Base-by-base conservation (phyloP, 1,140 invertebrate species). In the Papilio polytes region DNA sequence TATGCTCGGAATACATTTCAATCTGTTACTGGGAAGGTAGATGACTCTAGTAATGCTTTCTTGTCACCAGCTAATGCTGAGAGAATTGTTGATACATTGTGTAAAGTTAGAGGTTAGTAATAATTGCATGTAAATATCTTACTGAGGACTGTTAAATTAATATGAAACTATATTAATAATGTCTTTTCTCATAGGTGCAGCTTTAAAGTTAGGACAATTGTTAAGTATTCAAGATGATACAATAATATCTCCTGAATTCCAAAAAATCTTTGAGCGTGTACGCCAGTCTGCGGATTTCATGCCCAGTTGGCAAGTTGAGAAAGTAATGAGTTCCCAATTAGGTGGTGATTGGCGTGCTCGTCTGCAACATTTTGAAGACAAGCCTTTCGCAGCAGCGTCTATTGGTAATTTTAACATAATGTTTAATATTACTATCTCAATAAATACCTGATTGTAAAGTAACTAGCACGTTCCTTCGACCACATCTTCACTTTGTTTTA, bases 281-380 rank as follows among this genome's bases (percentile, higher is more conserved):
- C 96, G 99, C 18, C 98, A 99, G 94, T 98, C 98, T 80, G 99
- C 99, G 2, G 99, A 99, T 95, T 99, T 99, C 89, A 99, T 99
- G 99, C 99, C 99, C 8, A 95, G 96, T 44, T 98, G 98, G 97
- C 99, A 99, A 96, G 98, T 99, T 83, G 97, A 99, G 95, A 97
- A 97, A 95, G 98, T 99, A n/a, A 95, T 99, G 95, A 93, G 41
- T 8, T 95, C 95, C 13, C 98, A 99, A 93, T 95, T 99, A 63
- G 99, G 99, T 0, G 63, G 90, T 0, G 96, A 99, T 81, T 99
- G 99, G 99, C 95, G 96, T 80, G 89, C 90, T 10, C 97, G 97
- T 85, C 95, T 99, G 74, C 88, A 92, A 1, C 95, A 95, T 15
- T 99, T 99, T 96, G 98, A 99, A 81, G 96, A 98, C 12, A 98